A percentile compares a stretch with the other conserved stretches of the same genome.
Conservation (phyloP, 2,888 invertebrate species). For the Epinotia bilunana region DNA sequence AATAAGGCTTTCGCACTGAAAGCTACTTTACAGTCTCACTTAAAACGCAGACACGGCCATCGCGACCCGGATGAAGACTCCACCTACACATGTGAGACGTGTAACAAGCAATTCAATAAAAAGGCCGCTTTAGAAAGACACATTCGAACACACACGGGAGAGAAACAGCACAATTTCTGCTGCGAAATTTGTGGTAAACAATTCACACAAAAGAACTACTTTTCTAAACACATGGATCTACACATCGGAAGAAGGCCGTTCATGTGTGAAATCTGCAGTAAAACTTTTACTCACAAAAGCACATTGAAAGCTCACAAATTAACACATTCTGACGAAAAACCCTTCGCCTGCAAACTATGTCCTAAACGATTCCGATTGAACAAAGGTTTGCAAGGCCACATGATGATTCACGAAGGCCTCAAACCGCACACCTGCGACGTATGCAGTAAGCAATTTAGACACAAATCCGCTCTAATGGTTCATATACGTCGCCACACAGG, state of each 20-base stretch:
- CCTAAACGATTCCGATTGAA: background rate
- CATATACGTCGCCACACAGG: background rate
- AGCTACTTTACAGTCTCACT: slow-evolving; percentile 11
- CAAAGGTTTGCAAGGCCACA: slow-evolving; percentile 1
- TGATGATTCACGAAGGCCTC: background rate
- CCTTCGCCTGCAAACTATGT: background rate
- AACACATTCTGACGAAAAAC: background rate
- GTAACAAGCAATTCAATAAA: slow-evolving; percentile 1
- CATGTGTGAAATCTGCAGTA: background rate
- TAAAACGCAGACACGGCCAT: slow-evolving; percentile 11
- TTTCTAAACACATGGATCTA: background rate
- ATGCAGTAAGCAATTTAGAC: slow-evolving; percentile 2
- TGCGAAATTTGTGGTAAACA: background rate
- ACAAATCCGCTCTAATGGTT: background rate
- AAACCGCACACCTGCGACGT: background rate
- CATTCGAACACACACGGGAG: background rate
- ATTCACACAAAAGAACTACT: slow-evolving; percentile 4
- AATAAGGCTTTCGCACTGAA: slow-evolving; percentile 8
- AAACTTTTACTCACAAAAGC: slow-evolving; percentile 1
- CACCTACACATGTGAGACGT: background rate
- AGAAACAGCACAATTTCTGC: slow-evolving; percentile 1
- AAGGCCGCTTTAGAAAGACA: background rate
- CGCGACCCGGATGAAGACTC: background rate
- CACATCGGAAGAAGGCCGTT: background rate
- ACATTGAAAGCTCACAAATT: slow-evolving; percentile 2